phyloP scores from a whole-genome alignment of 2,888 invertebrate species.

The Drosophila atroscutellata region DNA sequence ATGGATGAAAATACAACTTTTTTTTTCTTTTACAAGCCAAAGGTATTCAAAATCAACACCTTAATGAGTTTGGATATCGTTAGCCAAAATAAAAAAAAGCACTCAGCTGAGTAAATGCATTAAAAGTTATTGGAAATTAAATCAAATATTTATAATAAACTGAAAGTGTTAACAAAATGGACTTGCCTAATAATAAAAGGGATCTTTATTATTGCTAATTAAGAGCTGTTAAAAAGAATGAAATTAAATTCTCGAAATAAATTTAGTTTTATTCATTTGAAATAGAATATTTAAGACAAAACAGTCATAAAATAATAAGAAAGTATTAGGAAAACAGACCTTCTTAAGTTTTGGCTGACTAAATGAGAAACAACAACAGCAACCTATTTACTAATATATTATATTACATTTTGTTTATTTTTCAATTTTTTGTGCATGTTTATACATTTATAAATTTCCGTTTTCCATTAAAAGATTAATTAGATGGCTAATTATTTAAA shows the following conservation, averaged over 20 bases:
- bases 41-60: conserved; percentile 32
- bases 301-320: background rate
- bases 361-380: background rate
- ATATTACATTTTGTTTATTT: background rate
- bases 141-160: conserved; percentile 8
- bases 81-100: background rate
- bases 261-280: background rate
- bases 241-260: background rate
- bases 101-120: conserved; percentile 9
- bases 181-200: background rate
- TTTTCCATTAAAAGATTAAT: conserved; percentile 22
- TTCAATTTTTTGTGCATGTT: background rate
- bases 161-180: conserved; percentile 31
- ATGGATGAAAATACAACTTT: conserved; percentile 11
- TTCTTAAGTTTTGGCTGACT: background rate
- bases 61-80: conserved; percentile 42
- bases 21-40: conserved; percentile 28
- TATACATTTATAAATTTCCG: background rate
- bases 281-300: background rate
- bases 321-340: background rate
- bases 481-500: conserved; percentile 28
- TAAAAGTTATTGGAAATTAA: conserved; percentile 24
- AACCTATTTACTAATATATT: background rate
- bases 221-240: background rate
- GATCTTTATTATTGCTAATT: background rate